A percentile compares a stretch with the other conserved stretches of the same genome.
Conservation (phyloP, 2,113 vertebrate genomes). For the Hydrochoerus hydrochaeris region DNA sequence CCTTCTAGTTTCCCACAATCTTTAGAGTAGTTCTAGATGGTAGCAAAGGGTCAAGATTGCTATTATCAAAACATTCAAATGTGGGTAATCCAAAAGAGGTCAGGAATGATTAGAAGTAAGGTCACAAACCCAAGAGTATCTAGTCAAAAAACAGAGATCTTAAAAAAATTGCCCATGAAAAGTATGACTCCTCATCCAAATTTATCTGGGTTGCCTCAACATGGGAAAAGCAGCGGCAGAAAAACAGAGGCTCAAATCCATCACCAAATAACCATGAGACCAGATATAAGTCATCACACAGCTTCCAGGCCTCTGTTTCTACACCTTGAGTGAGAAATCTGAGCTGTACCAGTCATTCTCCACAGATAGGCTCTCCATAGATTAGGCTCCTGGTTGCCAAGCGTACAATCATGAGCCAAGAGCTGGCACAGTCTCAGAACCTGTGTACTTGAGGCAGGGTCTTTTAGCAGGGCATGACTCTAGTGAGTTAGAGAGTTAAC, state of each 20-base stretch:
- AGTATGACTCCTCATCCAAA: not conserved
- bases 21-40: not conserved
- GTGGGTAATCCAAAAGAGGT: not conserved
- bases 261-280: not conserved
- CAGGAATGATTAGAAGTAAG: not conserved
- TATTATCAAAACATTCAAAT: not conserved
- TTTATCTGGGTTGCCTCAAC: not conserved
- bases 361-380: not conserved
- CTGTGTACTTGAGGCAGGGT: not conserved
- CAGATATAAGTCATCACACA: not conserved
- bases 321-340: not conserved
- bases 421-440: not conserved
- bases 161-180: not conserved
- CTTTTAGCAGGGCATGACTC: not conserved
- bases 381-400: not conserved
- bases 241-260: not conserved
- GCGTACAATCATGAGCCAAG: not conserved
- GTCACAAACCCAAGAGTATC: not conserved
- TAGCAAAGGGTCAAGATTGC: not conserved
- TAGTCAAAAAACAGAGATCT: not conserved
- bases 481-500: not conserved
- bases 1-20: not conserved
- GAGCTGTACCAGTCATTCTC: too few species aligned
- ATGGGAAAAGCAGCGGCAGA: not conserved
- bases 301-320: not conserved